Evolutionary conservation across 2,888 invertebrate species (phyloP), one percentile per base, ranked within the genome.

Genomic region (Ferrisia virgata): DNA sequence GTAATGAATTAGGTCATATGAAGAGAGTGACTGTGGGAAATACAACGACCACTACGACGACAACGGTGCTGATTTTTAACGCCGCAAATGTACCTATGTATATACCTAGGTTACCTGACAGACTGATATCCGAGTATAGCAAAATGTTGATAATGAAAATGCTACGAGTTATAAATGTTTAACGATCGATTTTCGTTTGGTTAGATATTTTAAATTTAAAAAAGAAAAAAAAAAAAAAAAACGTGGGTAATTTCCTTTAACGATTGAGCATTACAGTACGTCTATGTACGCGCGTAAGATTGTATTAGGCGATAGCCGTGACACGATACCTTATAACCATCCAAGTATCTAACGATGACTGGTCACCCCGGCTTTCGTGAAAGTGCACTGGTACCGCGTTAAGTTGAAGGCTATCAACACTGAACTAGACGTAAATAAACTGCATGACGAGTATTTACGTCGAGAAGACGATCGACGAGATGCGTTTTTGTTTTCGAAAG

Each of bases 341-440:
- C 72, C n/a, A 33, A 72, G 72, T 72, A 72, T n/a, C n/a, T n/a
- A n/a, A n/a, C 72, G 72, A 72, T 33, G 72, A 72, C 72, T 72
- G 33, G 72, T 72, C 72, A 33, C 33, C 72, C 33, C 33, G 33
- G 72, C 72, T 72, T 72, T 72, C 72, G 72, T 25, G 72, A 72
- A 72, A 72, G 72, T 72, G 33, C 33, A 4, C 64, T 13, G 28
- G 64, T 72, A 33, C 72, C 72, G 33, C 33, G 36, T 72, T 15
- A 72, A 33, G 72, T 72, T 72, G 72, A 72, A 72, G 72, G 72
- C 72, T 33, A 72, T 72, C 72, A 33, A 72, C 72, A 33, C 33
- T 33, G 33, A n/a, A 72, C 72, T 33, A 72, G 58, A 64, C 25
- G 58, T 64, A 25, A 64, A 64, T 28, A 64, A 25, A 47, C 9